Percentiles rank a stretch among this genome's conserved stretches.
Conservation (phyloP, 2,888 invertebrate genomes). For the Spilarctia lutea region DNA sequence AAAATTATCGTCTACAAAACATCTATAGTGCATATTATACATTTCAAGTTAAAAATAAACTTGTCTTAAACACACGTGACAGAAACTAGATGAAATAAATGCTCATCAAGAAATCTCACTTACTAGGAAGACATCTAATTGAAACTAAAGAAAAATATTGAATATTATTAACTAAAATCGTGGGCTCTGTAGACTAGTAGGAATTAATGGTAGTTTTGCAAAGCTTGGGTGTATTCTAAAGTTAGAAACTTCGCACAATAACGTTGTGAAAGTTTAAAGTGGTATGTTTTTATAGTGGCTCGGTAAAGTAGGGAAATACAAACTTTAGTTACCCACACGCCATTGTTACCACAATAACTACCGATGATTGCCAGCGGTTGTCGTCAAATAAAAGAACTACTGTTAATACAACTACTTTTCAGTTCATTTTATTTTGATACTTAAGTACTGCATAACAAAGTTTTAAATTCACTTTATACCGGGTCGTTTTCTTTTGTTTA, state of each 20-base stretch:
- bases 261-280: conserved; percentile 56
- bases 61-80: no score
- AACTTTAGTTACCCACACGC: conserved; percentile 37
- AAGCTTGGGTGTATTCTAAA: conserved; percentile 44
- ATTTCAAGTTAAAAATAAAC: no score
- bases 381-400: conserved; percentile 16
- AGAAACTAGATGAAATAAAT: neutral
- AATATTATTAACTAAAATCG: conserved; percentile 43
- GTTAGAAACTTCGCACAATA: conserved; percentile 49
- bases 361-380: conserved; percentile 16
- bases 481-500: no score
- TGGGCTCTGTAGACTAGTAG: conserved; percentile 41
- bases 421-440: neutral
- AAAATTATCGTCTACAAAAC: no score
- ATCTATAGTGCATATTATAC: no score
- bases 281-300: conserved; percentile 53
- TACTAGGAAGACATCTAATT: conserved; percentile 25
- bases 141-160: conserved; percentile 32
- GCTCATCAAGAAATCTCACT: conserved; percentile 15
- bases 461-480: neutral
- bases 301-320: conserved; percentile 32
- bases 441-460: neutral
- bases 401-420: neutral
- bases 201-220: conserved; percentile 32
- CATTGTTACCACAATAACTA: conserved; percentile 33